Evolutionary conservation across 35 echinoderm and acorn worm genomes (phyloP), one percentile per base, ranked within the genome.

Genomic region (Hemicentrotus pulcherrimus): DNA sequence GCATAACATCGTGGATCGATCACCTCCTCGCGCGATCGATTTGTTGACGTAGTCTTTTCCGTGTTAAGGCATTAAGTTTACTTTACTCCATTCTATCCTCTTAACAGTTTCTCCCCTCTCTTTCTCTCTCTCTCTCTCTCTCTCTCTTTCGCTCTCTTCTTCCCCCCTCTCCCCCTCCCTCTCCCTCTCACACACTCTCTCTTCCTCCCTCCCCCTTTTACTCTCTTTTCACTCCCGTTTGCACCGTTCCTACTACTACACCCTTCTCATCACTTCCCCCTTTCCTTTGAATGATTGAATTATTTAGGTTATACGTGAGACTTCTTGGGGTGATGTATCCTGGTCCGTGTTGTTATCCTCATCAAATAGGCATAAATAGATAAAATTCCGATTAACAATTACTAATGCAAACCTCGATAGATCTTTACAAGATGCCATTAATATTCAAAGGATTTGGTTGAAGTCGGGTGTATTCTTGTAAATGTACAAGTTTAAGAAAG

Each of bases 51-150:
- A 90, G 32, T 47, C 32, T 90, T 32, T 90, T 45, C 32, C 32
- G 88, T 90, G 88, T 90, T 33, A 90, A 90, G 13, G 88, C 32
- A 90, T 90, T 90, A 90, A 90, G 33, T 90, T 90, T 90, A 90
- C 88, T 33, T 32, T 90, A 12, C 31, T 35, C 88, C 6, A 18
- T 47, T 47, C 46, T 90, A 45, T 45, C 32, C 32, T 45, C 88
- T 45, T 16, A 47, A 90, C 32, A 15, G 45, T 33, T 47, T 90
- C n/a, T 90, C 12, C 31, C 31, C 88, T 41, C 32, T 45, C 32
- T 19, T 88, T 35, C 86, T 35, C n/a, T 31, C 33, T 31, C n/a
- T 31, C 19, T 32, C 11, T 32, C 5, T 33, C 86, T 33, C 24
- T 28, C 32, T n/a, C n/a, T n/a, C n/a, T n/a, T 87, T 87, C 32